These are phyloP conservation scores for Hippopotamus amphibius DNA, from an alignment of 2,113 vertebrate genomes.

Conservation along the genomic window DNA sequence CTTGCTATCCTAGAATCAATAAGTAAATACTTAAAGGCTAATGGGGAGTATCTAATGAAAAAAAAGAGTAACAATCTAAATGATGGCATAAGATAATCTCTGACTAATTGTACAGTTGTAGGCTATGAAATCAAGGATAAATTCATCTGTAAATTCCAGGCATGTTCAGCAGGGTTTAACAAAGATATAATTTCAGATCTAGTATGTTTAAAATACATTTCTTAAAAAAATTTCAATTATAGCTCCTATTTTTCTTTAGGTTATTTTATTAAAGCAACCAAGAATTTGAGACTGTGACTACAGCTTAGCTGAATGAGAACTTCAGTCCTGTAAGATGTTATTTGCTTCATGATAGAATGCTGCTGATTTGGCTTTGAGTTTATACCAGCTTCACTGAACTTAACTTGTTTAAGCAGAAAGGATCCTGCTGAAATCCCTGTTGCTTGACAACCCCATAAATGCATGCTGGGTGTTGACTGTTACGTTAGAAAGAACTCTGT, in stretches of 20 bases:
- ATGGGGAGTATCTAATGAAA: neutral
- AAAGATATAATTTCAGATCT: neutral
- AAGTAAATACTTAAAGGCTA: neutral
- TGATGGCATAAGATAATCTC: neutral
- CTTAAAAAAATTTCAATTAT: neutral
- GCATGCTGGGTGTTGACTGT: slow-evolving; percentile 61
- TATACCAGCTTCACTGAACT: slow-evolving; percentile 54
- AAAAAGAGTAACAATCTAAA: neutral
- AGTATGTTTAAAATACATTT: slow-evolving; percentile 27
- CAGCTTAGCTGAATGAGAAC: neutral
- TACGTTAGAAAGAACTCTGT: slow-evolving; percentile 58
- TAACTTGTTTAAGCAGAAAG: slow-evolving; percentile 63
- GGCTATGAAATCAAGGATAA: neutral
- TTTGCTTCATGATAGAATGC: slow-evolving; percentile 26
- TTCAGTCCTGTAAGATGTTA: neutral
- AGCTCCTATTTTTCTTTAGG: neutral
- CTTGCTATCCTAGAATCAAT: neutral
- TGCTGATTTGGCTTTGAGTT: neutral
- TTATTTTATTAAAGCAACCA: slow-evolving; percentile 39
- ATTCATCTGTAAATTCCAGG: neutral
- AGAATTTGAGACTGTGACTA: slow-evolving; percentile 29
- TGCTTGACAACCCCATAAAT: slow-evolving; percentile 55
- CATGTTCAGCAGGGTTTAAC: neutral
- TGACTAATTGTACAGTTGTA: neutral
- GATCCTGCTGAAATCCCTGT: slow-evolving; percentile 53